A percentile compares a stretch with the other conserved stretches of the same genome.
Conservation (phyloP, 1,140 invertebrate species). For the Drosophila nannoptera region DNA sequence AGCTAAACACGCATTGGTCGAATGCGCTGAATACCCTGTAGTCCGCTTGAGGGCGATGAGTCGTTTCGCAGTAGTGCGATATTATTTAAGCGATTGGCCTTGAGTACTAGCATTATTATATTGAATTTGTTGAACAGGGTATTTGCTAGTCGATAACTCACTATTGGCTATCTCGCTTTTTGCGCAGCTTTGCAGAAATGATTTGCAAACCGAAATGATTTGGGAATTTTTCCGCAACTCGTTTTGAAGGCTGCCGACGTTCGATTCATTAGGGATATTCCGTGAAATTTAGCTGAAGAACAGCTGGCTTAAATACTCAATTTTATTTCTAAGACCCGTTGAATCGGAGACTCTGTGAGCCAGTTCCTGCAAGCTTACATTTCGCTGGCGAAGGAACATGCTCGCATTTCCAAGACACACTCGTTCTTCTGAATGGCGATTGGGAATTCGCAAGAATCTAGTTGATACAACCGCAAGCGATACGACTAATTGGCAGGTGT, state of each 20-base stretch:
- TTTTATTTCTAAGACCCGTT: too few species aligned
- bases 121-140: slow-evolving; percentile 1
- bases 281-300: slow-evolving; percentile 3
- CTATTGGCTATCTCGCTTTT: slow-evolving; percentile 20
- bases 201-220: slow-evolving; percentile 36
- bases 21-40: not conserved
- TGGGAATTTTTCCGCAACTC: slow-evolving; percentile 1
- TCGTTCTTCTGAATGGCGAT: too few species aligned
- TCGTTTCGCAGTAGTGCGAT: not conserved
- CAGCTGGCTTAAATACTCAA: slow-evolving; percentile 1
- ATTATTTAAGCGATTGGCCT: too few species aligned
- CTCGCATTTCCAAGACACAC: too few species aligned
- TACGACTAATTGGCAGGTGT: too few species aligned
- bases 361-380: too few species aligned
- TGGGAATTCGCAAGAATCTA: too few species aligned
- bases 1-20: not conserved
- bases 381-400: too few species aligned
- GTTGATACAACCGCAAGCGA: too few species aligned
- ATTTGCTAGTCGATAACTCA: not conserved
- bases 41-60: not conserved
- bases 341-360: not conserved
- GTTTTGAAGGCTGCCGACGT: not conserved
- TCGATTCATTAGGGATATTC: slow-evolving; percentile 17
- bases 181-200: slow-evolving; percentile 38
- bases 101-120: not conserved